Base-by-base conservation (phyloP, 2,797 vertebrate genomes). In the Gymnopithys bicolor region DNA sequence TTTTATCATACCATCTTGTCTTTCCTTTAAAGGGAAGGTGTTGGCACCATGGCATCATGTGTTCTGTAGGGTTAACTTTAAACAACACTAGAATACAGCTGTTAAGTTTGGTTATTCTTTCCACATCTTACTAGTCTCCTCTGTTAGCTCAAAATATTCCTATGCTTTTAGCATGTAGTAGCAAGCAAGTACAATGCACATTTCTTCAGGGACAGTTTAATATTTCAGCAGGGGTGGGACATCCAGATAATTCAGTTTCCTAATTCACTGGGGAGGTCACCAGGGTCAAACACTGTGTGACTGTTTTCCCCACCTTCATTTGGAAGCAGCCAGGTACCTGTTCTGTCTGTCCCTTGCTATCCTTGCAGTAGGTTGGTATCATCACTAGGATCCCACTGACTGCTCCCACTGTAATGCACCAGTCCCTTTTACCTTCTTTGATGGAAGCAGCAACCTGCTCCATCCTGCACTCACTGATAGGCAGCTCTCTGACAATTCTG, bases 291-390 rank as follows among this genome's bases (percentile, higher is more conserved):
- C 24, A 11, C 14, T 23, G 4, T 24, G n/a, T 71, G 55, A 41
- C 28, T 53, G 41, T 60, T 74, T 10, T 9, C 28, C 32, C 15
- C 2, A 3, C 53, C n/a, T 74, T 53, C 39, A 3, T 48, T 8
- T 76, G 64, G 69, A 62, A 39, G 49, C 25, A 80, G 74, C 12
- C 43, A 23, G 32, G 27, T 14, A 35, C 48, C 22, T 25, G 2
- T 16, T 53, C 27, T 32, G 5, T 27, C 19, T 53, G 33, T 23
- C 43, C 46, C n/a, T 79, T 0, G 0, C n/a, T 52, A 1, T 52
- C 28, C 19, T 60, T n/a, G 22, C 43, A 35, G 21, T 5, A 27
- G 33, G 28, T 1, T 25, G 25, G 17, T 43, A 37, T 37, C 62
- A 37, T 37, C 62, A 15, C 45, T 19, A 21, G 52, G 21, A 66